These are phyloP conservation scores for Ageneiosus marmoratus DNA, from an alignment of 2,113 vertebrate genomes.

Conservation along the genomic window DNA sequence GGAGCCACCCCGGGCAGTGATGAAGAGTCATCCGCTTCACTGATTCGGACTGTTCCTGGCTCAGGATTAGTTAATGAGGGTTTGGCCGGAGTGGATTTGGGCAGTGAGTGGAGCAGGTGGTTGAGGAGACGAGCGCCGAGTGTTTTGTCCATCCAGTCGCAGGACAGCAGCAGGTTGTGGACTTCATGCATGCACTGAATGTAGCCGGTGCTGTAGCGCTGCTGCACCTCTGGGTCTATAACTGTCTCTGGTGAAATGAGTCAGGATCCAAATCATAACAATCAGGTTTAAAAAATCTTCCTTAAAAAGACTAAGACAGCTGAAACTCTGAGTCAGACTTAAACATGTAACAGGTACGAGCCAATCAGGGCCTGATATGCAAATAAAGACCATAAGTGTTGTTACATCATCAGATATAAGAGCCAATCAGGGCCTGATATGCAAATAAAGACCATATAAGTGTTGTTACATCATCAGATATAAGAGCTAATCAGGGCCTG, in stretches of 20 bases:
- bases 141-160: constrained; percentile 89
- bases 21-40: background rate
- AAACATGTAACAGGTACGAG: background rate
- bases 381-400: background rate
- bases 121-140: constrained; percentile 83
- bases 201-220: constrained; percentile 86
- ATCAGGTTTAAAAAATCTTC: background rate
- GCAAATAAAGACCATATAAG: background rate
- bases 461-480: too few species aligned
- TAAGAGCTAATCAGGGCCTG: too few species aligned
- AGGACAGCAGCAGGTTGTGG: constrained; percentile 86
- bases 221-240: constrained; percentile 78
- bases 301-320: background rate
- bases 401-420: too few species aligned
- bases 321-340: background rate
- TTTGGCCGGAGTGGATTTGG: constrained; percentile 65
- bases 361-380: background rate
- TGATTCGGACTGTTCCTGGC: background rate
- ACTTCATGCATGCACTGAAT: constrained; percentile 91
- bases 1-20: constrained; percentile 1
- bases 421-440: background rate
- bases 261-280: background rate
- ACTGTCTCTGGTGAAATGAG: constrained; percentile 68
- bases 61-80: constrained; percentile 13
- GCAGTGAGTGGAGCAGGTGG: constrained; percentile 84